These are phyloP conservation scores for Dendrocincla fuliginosa DNA, from an alignment of 2,797 vertebrate species.

Conservation along the genomic window DNA sequence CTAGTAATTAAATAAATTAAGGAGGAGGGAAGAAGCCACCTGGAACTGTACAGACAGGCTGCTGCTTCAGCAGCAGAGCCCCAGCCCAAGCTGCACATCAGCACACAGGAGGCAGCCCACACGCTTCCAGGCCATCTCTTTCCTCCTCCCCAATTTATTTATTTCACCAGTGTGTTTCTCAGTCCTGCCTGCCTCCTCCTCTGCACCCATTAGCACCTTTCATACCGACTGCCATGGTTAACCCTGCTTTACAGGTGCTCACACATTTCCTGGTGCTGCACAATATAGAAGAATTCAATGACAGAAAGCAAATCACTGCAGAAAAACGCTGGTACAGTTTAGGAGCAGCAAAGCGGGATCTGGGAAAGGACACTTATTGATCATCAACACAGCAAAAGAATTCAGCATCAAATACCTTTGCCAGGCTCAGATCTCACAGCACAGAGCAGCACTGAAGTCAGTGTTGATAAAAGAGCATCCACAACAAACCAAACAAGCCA, in stretches of 20 bases:
- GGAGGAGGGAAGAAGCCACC: neutral
- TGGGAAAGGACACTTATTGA: neutral
- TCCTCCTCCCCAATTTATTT: neutral
- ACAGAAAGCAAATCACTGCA: neutral
- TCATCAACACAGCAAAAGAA: neutral
- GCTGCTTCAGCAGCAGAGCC: neutral
- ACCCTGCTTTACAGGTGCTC: neutral
- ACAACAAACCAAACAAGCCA: neutral
- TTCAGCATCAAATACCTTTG: neutral
- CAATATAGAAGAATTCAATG: neutral
- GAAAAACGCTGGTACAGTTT: neutral
- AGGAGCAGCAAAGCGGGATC: neutral
- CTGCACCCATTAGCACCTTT: neutral
- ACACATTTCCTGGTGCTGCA: neutral
- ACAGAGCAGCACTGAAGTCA: neutral
- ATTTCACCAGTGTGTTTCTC: neutral
- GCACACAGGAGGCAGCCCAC: neutral
- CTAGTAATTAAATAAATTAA: neutral
- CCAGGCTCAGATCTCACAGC: neutral
- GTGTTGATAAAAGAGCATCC: neutral
- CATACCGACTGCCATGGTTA: neutral
- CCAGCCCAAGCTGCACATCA: neutral
- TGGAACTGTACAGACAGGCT: neutral
- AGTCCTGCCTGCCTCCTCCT: neutral
- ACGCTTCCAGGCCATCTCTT: neutral